Evolutionary conservation across 2,797 vertebrate species (phyloP), one percentile per base, ranked within the genome.

Genomic region (Ptychobarbus kaznakovi): DNA sequence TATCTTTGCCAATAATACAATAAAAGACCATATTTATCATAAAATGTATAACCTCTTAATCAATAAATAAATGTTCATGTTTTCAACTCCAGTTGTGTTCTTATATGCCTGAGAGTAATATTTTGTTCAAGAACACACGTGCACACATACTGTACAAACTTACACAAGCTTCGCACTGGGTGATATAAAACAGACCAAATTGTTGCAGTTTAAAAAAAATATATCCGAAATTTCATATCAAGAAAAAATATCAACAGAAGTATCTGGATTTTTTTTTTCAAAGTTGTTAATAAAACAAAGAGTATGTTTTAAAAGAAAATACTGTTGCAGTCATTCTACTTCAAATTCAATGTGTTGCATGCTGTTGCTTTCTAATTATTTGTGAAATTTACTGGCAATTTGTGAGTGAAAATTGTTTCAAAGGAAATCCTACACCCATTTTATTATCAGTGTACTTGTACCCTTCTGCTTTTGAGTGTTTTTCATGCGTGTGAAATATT

Each of bases 1-100:
- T 98, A 98, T 97, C 97, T 97, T 98, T 98, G 95, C 97, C 95
- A 96, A 97, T 97, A 96, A 97, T 95, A 96, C 94, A 93, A 97
- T 96, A 97, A 95, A 96, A 72, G 6, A 97, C 95, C 96, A 96
- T 96, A 98, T 92, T 94, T 96, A 97, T 96, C 95, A 96, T 91
- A 95, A 95, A 95, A 96, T 97, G 96, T 99, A 95, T 96, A 96
- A 95, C 90, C 95, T 96, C 94, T 95, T 91, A 96, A 96, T 95
- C 91, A 95, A 95, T 94, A 96, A 99, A 99, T 99, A 98, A 99
- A 99, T 95, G 96, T 98, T 94, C 92, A 95, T 97, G 96, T 97
- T 98, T 96, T 97, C 95, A 97, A 93, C 87, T 89, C 84, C 80
- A 93, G 86, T 87, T 89, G 92, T 92, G 91, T 88, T 80, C 73